Evolutionary conservation across 2,888 invertebrate genomes (phyloP), one percentile per base, ranked within the genome.

Genomic region (Leptopilina syphax): DNA sequence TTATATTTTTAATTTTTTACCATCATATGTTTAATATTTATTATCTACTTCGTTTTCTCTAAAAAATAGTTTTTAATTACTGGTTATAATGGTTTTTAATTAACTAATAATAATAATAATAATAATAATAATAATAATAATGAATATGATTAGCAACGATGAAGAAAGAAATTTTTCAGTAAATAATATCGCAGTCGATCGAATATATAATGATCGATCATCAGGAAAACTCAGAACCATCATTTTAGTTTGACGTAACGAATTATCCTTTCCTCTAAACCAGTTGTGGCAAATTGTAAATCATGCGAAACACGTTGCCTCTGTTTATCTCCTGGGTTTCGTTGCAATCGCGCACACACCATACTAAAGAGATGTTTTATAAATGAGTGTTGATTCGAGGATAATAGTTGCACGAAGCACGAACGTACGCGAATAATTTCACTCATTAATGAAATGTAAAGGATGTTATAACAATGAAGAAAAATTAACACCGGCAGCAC

Each of bases 351-450:
- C n/a, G 10, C 57, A 57, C 34, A 60, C 73, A 57, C 8, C 9
- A 27, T 73, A 57, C 57, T 73, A 73, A 57, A 73, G 73, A 57
- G 57, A 4, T 73, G 57, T 57, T 73, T 73, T 73, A 60, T 73
- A 57, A 73, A 57, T 34, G 57, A 57, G 41, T 73, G 57, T 41
- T 73, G 34, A 73, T 73, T 60, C 41, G 57, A n/a, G 57, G 57
- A 57, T 73, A 73, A 73, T 73, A 57, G 73, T 44, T 44, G 7
- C 8, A 44, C 6, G 6, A 41, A 13, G 12, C 24, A 34, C 65
- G 5, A 34, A 41, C 54, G 34, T 57, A 57, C 54, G 70, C 12
- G 70, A 34, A 34, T 57, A 27, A 34, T 73, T 73, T 57, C 18
- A 57, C 41, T 73, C 73, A 73, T 73, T 73, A 57, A 73, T 73